Evolutionary conservation across 2,797 vertebrate species (phyloP).

Genomic region (Eulemur coronatus): DNA sequence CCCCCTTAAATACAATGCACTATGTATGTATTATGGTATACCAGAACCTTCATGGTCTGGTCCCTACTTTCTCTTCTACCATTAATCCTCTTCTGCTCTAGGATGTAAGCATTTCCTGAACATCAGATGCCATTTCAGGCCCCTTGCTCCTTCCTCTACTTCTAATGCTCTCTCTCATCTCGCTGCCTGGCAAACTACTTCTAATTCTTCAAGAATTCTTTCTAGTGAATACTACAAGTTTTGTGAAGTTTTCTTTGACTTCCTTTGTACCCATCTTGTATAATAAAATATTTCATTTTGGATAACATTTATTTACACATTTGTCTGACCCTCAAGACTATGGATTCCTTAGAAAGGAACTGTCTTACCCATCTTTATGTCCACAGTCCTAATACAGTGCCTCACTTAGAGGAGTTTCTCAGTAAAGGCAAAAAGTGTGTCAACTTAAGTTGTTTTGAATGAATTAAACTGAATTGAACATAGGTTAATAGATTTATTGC

Average conservation of each 20-base stretch:
- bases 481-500: neutral
- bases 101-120: neutral
- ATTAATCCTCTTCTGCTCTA: neutral
- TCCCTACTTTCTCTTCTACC: neutral
- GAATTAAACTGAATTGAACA: neutral
- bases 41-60: neutral
- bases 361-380: neutral
- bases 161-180: neutral
- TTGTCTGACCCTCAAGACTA: neutral
- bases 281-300: neutral
- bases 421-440: neutral
- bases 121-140: neutral
- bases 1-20: neutral
- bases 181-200: neutral
- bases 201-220: neutral
- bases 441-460: neutral
- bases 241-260: neutral
- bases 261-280: neutral
- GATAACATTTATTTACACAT: neutral
- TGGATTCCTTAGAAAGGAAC: neutral
- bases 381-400: neutral
- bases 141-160: neutral
- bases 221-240: neutral
- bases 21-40: neutral
- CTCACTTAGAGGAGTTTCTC: neutral